These are phyloP conservation scores for Adrianichthys oophorus DNA, from an alignment of 2,797 vertebrate genomes.

Conservation along the genomic window DNA sequence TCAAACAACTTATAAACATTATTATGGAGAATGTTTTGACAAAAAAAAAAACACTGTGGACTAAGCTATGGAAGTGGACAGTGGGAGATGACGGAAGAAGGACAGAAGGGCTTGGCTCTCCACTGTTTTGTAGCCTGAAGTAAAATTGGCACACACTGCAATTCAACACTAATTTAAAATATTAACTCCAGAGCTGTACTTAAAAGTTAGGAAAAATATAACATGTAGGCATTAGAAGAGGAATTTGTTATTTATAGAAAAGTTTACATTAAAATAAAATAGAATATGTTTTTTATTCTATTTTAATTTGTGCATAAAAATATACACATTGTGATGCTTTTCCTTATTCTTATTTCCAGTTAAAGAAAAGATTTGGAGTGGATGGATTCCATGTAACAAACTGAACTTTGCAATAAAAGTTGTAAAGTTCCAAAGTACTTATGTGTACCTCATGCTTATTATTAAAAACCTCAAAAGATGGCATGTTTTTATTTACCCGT, in stretches of 20 bases:
- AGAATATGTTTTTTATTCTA: too few species aligned
- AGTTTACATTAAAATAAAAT: constrained; percentile 3
- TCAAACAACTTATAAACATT: not conserved
- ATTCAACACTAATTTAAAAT: constrained; percentile 59
- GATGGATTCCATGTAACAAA: too few species aligned
- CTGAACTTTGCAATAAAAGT: too few species aligned
- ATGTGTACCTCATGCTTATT: too few species aligned
- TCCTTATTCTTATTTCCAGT: too few species aligned
- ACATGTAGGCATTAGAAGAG: constrained; percentile 30
- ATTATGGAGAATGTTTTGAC: constrained; percentile 13
- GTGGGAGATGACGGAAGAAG: constrained; percentile 39
- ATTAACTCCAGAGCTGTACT: constrained; percentile 43
- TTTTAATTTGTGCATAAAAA: too few species aligned
- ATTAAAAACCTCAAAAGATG: too few species aligned
- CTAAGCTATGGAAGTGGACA: constrained; percentile 37
- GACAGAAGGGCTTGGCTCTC: constrained; percentile 56
- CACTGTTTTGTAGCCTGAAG: constrained; percentile 42
- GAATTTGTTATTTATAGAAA: constrained; percentile 20
- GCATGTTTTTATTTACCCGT: too few species aligned
- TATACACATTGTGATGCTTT: too few species aligned
- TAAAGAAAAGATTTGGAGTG: too few species aligned
- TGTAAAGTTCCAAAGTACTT: too few species aligned
- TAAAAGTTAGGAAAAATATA: constrained; percentile 19
- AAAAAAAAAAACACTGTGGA: constrained; percentile 54
- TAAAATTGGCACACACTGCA: constrained; percentile 43